Percentiles rank a stretch among this genome's conserved stretches.
Conservation (phyloP, 2,888 invertebrate genomes). For the Sturmia bella region DNA sequence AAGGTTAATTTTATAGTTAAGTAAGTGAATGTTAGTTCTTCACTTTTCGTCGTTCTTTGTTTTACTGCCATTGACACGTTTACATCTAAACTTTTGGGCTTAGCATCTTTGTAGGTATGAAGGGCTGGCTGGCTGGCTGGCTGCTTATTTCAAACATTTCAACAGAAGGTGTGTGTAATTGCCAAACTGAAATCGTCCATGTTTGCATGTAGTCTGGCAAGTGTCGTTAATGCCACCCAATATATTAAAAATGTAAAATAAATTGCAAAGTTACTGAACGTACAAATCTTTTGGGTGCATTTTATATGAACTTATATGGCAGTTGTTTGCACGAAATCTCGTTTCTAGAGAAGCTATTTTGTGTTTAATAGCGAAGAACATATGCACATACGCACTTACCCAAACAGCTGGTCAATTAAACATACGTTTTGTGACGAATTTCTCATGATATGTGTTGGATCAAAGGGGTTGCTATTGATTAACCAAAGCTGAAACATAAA, state of each 20-base stretch:
- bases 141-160: background rate
- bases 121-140: background rate
- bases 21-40: background rate
- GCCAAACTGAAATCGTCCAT: background rate
- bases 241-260: slow-evolving; percentile 79
- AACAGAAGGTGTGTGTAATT: background rate
- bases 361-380: too few relatives aligned
- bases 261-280: slow-evolving; percentile 62
- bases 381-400: too few relatives aligned
- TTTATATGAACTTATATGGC: background rate
- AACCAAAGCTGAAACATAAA: too few relatives aligned
- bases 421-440: too few relatives aligned
- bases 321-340: background rate
- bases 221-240: slow-evolving; percentile 77
- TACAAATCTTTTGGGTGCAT: slow-evolving; percentile 26
- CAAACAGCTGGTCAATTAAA: too few relatives aligned
- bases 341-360: too few relatives aligned
- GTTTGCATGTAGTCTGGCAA: slow-evolving; percentile 54
- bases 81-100: slow-evolving; percentile 13
- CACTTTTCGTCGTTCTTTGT: background rate
- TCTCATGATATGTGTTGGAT: too few relatives aligned
- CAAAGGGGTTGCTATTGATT: too few relatives aligned
- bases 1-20: slow-evolving; percentile 64
- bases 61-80: background rate
- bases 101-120: slow-evolving; percentile 8